Conservation (phyloP, 2,797 vertebrate species). For the Hydrolagus colliei region DNA sequence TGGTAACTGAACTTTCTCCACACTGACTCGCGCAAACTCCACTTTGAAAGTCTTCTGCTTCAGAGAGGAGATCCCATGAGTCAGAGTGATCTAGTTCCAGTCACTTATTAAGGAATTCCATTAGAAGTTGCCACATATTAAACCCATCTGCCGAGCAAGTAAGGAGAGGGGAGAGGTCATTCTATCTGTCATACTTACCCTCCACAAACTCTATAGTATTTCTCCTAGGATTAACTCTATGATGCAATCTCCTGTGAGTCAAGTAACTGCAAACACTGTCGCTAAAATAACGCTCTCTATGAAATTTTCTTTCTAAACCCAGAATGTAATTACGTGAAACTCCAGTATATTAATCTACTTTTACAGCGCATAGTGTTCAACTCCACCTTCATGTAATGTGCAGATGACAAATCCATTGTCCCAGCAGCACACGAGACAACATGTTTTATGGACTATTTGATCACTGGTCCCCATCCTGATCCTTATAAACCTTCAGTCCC, state of each 20-base stretch:
- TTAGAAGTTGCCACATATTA: too few relatives aligned
- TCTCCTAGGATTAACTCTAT: not conserved
- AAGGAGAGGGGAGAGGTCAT: too few relatives aligned
- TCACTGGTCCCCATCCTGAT: not conserved
- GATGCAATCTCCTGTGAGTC: not conserved
- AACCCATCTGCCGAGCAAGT: too few relatives aligned
- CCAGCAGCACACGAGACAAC: not conserved
- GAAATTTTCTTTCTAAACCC: not conserved
- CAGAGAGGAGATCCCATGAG: too few relatives aligned
- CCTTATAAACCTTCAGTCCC: not conserved
- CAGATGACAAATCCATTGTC: not conserved
- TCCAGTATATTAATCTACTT: not conserved
- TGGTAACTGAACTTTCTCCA: too few relatives aligned
- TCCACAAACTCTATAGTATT: not conserved
- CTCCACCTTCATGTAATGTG: not conserved
- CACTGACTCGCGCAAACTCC: too few relatives aligned
- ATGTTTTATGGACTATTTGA: not conserved
- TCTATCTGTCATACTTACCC: not conserved
- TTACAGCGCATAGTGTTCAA: not conserved
- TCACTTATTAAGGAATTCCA: too few relatives aligned
- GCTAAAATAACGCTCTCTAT: not conserved
- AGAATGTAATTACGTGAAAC: not conserved
- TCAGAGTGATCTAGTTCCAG: too few relatives aligned
- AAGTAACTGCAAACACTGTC: not conserved
- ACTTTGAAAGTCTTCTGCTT: too few relatives aligned